These are phyloP conservation scores for Drosophila quinaria DNA, from an alignment of 2,888 invertebrate genomes.

Conservation along the genomic window DNA sequence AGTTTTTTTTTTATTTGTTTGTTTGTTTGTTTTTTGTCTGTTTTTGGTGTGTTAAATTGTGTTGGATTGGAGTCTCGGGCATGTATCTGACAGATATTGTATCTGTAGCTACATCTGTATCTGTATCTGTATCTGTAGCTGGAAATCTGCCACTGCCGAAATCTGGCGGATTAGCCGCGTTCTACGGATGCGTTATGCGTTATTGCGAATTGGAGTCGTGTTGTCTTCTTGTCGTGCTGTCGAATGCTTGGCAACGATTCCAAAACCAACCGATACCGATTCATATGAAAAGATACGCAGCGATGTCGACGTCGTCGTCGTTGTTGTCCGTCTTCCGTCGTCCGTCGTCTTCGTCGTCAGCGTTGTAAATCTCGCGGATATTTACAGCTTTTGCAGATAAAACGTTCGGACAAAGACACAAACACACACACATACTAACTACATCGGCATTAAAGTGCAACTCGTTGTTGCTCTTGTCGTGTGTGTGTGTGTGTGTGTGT, in stretches of 20 bases:
- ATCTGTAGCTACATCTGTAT: slow-evolving; percentile 27
- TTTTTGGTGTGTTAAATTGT: slow-evolving; percentile 9
- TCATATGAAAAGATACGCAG: slow-evolving; percentile 55
- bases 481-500: slow-evolving; percentile 21
- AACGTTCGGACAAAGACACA: slow-evolving; percentile 37
- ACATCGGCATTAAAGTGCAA: slow-evolving; percentile 39
- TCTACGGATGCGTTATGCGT: slow-evolving; percentile 48
- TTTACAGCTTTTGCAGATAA: slow-evolving; percentile 83
- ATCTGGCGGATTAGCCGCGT: slow-evolving; percentile 57
- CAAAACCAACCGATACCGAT: slow-evolving; percentile 46
- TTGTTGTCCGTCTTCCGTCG: slow-evolving; percentile 19
- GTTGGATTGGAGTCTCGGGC: slow-evolving; percentile 21
- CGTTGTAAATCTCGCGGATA: slow-evolving; percentile 85
- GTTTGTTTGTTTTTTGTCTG: not conserved
- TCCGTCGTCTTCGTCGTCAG: slow-evolving; percentile 43
- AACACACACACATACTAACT: slow-evolving; percentile 6
- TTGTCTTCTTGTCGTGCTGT: slow-evolving; percentile 54
- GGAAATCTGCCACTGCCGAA: slow-evolving; percentile 20
- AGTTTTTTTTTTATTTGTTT: slow-evolving; percentile 5
- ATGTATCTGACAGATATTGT: slow-evolving; percentile 41
- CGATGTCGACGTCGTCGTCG: slow-evolving; percentile 37
- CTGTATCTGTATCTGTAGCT: slow-evolving; percentile 22
- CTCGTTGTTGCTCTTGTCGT: slow-evolving; percentile 19
- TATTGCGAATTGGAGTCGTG: slow-evolving; percentile 46
- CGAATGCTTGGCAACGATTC: slow-evolving; percentile 44